Evolutionary conservation across 2,888 invertebrate species (phyloP).

Genomic region (Chalcosyrphus nemorum): DNA sequence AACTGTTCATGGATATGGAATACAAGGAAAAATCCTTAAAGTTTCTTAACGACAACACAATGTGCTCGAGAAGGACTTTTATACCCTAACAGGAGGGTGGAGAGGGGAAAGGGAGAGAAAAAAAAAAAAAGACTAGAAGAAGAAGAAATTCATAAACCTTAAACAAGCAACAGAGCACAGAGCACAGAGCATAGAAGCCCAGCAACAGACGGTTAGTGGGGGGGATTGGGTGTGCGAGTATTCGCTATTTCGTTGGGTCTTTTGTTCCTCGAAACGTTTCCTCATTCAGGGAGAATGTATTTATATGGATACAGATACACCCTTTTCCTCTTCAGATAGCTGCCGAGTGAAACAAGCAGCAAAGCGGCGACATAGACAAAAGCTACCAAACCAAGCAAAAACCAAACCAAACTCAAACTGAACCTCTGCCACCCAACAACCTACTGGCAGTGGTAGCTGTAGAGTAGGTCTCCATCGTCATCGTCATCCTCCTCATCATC

Average conservation of each 20-base stretch:
- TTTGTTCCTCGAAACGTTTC: conserved; percentile 61
- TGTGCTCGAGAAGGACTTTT: conserved; percentile 21
- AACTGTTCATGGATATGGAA: conserved; percentile 22
- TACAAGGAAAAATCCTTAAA: conserved; percentile 51
- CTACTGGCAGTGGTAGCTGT: conserved; percentile 31
- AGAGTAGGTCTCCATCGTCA: conserved; percentile 11
- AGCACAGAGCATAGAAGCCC: too few species aligned
- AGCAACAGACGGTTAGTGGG: conserved; percentile 54
- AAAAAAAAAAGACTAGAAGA: not conserved
- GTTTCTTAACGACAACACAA: conserved; percentile 40
- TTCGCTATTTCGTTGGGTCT: conserved; percentile 44
- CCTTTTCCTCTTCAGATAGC: conserved; percentile 10
- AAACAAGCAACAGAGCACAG: conserved; percentile 62
- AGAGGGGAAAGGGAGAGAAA: not conserved
- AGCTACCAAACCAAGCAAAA: conserved; percentile 55
- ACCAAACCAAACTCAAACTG: too few species aligned
- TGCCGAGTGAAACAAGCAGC: conserved; percentile 40
- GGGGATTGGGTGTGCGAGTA: too few species aligned
- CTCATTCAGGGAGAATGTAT: conserved; percentile 55
- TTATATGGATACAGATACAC: conserved; percentile 38
- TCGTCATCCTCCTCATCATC: not conserved
- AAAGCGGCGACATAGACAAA: conserved; percentile 60
- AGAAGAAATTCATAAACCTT: conserved; percentile 57
- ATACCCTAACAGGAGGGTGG: not conserved
- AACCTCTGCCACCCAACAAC: conserved; percentile 18